Evolutionary conservation across 2,888 invertebrate species (phyloP).

Genomic region (Melipona bicolor): DNA sequence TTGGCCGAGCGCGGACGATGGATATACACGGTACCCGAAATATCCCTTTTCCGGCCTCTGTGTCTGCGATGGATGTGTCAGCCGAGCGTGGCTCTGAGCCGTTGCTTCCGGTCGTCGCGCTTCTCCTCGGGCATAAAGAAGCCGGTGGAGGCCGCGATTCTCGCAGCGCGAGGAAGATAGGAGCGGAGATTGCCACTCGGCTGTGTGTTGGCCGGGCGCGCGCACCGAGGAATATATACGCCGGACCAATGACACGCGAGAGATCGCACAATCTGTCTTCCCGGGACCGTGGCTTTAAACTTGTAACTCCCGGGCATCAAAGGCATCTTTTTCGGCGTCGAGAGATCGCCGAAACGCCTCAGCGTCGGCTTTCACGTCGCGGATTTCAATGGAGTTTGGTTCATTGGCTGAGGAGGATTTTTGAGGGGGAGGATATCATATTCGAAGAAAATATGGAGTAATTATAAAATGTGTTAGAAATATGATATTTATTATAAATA

Average conservation of each 20-base stretch:
- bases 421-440: no score
- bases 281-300: background rate
- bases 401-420: background rate
- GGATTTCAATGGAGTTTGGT: background rate
- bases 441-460: no score
- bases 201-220: no score
- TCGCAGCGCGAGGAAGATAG: background rate
- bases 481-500: no score
- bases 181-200: conserved; percentile 8
- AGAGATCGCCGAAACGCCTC: background rate
- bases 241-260: conserved; percentile 48
- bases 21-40: conserved; percentile 39
- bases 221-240: conserved; percentile 13
- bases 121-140: conserved; percentile 48
- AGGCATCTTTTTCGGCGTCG: background rate
- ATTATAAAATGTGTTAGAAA: no score
- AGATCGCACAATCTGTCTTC: conserved; percentile 37
- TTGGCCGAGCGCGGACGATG: conserved; percentile 45
- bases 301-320: conserved; percentile 6
- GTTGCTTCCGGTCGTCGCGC: conserved; percentile 65
- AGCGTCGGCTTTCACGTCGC: background rate
- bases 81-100: conserved; percentile 29
- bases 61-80: background rate
- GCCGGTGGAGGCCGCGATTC: background rate
- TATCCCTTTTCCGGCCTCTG: conserved; percentile 46